Evolutionary conservation across 2,888 invertebrate species (phyloP).

Genomic region (Pachycephus smyrnensis): DNA sequence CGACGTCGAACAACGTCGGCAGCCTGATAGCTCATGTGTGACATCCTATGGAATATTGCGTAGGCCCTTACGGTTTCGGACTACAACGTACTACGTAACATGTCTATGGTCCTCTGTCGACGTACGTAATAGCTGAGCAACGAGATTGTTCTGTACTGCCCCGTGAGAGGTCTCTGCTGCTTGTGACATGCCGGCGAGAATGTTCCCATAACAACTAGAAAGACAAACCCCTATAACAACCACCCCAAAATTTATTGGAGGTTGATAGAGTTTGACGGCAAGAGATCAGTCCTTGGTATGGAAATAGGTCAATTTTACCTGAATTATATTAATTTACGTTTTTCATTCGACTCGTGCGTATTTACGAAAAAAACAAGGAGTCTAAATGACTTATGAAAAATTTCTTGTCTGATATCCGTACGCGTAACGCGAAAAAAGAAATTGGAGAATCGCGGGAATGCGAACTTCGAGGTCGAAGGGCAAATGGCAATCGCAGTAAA

Average conservation of each 20-base stretch:
- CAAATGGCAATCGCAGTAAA: conserved; percentile 21
- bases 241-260: neutral
- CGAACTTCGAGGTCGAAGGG: neutral
- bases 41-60: conserved; percentile 56
- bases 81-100: conserved; percentile 14
- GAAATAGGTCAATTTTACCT: no score
- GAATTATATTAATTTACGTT: no score
- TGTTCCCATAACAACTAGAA: neutral
- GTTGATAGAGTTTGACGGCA: neutral
- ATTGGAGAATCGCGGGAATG: neutral
- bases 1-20: conserved; percentile 35
- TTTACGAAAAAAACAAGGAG: no score
- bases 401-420: neutral
- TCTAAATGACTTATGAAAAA: no score
- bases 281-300: neutral
- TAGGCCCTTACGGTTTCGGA: neutral
- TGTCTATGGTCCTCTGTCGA: conserved; percentile 38
- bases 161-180: conserved; percentile 37
- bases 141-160: conserved; percentile 44
- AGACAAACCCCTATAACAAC: neutral
- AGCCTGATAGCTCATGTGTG: conserved; percentile 27
- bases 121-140: conserved; percentile 42
- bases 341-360: no score
- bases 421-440: neutral
- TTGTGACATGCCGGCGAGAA: conserved; percentile 35